These are phyloP conservation scores for Andrena dorsata DNA, from an alignment of 2,888 invertebrate species.

Conservation along the genomic window DNA sequence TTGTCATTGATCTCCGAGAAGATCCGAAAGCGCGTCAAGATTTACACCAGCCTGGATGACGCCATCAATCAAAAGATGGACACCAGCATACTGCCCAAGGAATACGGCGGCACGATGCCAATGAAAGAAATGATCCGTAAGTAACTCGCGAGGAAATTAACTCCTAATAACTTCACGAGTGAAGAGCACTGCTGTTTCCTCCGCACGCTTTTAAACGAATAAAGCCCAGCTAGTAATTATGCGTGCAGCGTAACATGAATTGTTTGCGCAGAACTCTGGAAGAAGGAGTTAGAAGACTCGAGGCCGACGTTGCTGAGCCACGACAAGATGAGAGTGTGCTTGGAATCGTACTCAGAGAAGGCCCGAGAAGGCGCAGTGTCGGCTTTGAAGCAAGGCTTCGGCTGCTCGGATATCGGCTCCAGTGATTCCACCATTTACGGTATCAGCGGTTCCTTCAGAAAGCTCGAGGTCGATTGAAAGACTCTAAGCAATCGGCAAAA, in stretches of 20 bases:
- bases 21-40: conserved; percentile 89
- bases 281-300: conserved; percentile 88
- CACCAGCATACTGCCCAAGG: conserved; percentile 89
- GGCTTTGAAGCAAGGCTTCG: conserved; percentile 88
- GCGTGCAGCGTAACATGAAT: not conserved
- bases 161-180: not conserved
- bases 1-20: conserved; percentile 92
- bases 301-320: conserved; percentile 88
- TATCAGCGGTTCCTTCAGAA: conserved; percentile 91
- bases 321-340: conserved; percentile 90
- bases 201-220: not conserved
- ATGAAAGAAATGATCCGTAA: conserved; percentile 94
- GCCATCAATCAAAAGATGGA: conserved; percentile 86
- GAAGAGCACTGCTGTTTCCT: no score
- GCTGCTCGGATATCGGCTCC: conserved; percentile 87
- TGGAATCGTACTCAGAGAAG: conserved; percentile 90
- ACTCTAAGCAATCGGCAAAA: not conserved
- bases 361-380: conserved; percentile 91
- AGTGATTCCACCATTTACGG: conserved; percentile 88
- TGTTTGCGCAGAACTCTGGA: conserved; percentile 88
- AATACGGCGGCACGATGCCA: conserved; percentile 93
- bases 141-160: conserved; percentile 28
- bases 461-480: conserved; percentile 91
- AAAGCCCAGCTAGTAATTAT: not conserved
- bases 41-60: conserved; percentile 89